These are phyloP conservation scores for Rhinella marina DNA, from an alignment of 2,797 vertebrate species.

Conservation along the genomic window DNA sequence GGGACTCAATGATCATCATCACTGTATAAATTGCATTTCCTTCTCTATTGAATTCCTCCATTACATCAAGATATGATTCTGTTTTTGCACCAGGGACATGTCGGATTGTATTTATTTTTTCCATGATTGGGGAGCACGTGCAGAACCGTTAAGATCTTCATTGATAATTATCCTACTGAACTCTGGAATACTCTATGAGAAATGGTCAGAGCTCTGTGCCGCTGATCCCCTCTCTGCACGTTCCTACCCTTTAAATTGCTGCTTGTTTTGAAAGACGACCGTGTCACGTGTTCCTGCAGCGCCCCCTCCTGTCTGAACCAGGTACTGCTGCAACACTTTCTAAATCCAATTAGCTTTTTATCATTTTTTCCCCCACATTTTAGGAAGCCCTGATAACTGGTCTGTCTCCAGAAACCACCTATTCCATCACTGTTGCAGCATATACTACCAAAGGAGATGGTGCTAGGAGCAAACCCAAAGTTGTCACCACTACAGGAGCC, in stretches of 20 bases:
- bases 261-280: neutral
- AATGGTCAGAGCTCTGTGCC: constrained; percentile 34
- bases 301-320: constrained; percentile 41
- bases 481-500: constrained; percentile 91
- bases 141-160: constrained; percentile 10
- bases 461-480: constrained; percentile 90
- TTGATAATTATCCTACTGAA: constrained; percentile 12
- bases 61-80: neutral
- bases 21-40: constrained; percentile 38
- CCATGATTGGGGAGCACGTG: neutral
- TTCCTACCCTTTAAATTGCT: neutral
- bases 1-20: constrained; percentile 10
- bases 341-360: neutral
- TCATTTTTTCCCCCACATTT: neutral
- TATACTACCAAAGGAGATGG: constrained; percentile 95
- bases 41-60: constrained; percentile 2
- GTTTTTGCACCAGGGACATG: neutral
- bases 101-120: neutral
- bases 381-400: constrained; percentile 88
- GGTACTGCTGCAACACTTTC: neutral
- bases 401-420: constrained; percentile 91
- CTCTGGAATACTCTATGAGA: constrained; percentile 15
- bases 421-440: constrained; percentile 90
- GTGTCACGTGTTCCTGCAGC: neutral
- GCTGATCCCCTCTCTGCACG: constrained; percentile 15